Evolutionary conservation across 2,888 invertebrate genomes (phyloP).

Genomic region (Galerucella nymphaeae): DNA sequence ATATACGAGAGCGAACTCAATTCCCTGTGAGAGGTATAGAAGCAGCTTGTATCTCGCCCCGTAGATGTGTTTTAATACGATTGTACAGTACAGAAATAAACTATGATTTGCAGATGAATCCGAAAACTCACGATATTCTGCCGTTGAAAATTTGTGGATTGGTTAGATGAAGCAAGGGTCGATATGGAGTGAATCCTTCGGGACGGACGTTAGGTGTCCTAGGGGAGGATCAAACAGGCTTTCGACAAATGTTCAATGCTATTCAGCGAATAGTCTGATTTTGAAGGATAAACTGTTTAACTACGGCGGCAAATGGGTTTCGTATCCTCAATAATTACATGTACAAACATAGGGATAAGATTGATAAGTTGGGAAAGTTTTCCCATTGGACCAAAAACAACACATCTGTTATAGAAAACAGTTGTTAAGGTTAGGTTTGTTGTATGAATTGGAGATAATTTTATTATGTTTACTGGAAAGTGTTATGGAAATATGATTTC

Average conservation of each 20-base stretch:
- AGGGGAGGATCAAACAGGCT: slow-evolving; percentile 1
- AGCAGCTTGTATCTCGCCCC: too few relatives aligned
- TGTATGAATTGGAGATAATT: background rate
- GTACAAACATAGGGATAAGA: background rate
- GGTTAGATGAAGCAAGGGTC: slow-evolving; percentile 4
- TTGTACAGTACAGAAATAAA: background rate
- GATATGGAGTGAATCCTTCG: background rate
- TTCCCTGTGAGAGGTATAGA: too few relatives aligned
- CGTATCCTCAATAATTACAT: background rate
- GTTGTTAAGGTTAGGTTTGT: background rate
- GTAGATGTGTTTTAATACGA: background rate
- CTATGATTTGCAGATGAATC: background rate
- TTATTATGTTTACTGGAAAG: too few relatives aligned
- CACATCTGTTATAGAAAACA: background rate
- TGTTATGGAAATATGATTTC: too few relatives aligned
- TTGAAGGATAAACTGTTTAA: slow-evolving; percentile 2
- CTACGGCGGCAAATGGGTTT: background rate
- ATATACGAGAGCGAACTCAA: too few relatives aligned
- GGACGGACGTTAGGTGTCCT: background rate
- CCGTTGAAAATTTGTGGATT: background rate
- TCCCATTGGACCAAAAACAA: background rate
- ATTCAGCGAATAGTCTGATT: slow-evolving; percentile 4
- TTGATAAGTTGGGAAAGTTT: background rate
- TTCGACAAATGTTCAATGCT: slow-evolving; percentile 4
- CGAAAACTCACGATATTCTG: background rate